phyloP scores from a whole-genome alignment of 1,140 invertebrate species.

The Antheraea mylitta region DNA sequence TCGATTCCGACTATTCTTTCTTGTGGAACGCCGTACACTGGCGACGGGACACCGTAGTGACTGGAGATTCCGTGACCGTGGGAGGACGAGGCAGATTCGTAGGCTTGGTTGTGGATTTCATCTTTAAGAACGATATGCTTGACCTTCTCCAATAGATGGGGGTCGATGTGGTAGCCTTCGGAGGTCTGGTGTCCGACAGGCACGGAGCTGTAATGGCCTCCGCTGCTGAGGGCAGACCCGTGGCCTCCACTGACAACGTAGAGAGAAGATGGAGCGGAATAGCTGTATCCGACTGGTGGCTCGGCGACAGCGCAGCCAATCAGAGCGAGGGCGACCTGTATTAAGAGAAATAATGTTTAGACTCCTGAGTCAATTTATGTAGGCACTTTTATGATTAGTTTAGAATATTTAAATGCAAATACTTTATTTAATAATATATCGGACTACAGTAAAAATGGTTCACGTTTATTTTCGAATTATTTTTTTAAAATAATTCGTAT shows the following conservation, averaged over 20 bases:
- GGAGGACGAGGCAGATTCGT: conserved; percentile 59
- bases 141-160: conserved; percentile 87
- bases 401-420: too few species aligned
- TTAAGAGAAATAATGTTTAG: conserved; percentile 5
- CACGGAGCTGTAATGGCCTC: conserved; percentile 86
- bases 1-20: conserved; percentile 82
- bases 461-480: background rate
- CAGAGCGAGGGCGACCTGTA: conserved; percentile 71
- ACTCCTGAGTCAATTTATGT: background rate
- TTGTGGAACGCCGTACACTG: conserved; percentile 79
- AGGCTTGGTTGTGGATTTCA: conserved; percentile 82
- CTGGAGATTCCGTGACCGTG: conserved; percentile 75
- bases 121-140: conserved; percentile 89
- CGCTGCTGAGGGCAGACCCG: conserved; percentile 68
- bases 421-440: background rate
- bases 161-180: conserved; percentile 89
- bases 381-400: too few species aligned
- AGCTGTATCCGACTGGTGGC: conserved; percentile 73
- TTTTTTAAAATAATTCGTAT: background rate
- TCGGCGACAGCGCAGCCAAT: conserved; percentile 72
- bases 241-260: conserved; percentile 47
- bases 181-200: conserved; percentile 85
- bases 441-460: background rate
- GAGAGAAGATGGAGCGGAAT: conserved; percentile 56
- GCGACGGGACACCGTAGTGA: conserved; percentile 79